Conservation (phyloP, 2,113 vertebrate genomes). For the Anser brachyrhynchus region DNA sequence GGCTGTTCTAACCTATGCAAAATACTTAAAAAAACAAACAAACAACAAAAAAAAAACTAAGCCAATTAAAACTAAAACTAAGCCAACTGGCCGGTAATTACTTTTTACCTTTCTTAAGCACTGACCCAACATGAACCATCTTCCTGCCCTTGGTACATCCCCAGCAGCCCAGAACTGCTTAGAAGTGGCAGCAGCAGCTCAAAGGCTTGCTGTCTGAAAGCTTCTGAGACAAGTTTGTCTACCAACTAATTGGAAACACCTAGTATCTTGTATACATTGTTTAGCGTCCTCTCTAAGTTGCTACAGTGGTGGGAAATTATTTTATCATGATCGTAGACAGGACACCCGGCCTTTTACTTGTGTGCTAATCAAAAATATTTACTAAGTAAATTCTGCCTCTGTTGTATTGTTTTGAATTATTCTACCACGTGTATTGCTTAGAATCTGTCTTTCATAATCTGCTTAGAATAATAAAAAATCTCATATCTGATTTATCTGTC, state of each 20-base stretch:
- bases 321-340: neutral
- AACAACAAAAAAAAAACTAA: neutral
- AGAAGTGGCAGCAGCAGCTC: neutral
- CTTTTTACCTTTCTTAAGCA: neutral
- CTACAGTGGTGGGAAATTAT: neutral
- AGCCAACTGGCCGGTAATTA: neutral
- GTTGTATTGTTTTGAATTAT: neutral
- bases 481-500: neutral
- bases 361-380: neutral
- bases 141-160: neutral
- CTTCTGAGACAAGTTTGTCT: constrained; percentile 1
- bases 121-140: neutral
- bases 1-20: neutral
- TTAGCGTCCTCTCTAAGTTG: neutral
- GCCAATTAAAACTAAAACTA: neutral
- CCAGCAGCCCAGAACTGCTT: neutral
- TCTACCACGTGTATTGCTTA: neutral
- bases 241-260: neutral
- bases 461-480: neutral
- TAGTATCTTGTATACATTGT: neutral
- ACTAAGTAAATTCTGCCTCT: neutral
- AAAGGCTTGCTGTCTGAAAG: neutral
- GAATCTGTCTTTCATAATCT: neutral
- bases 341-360: neutral
- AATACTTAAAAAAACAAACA: neutral